These are phyloP conservation scores for Rotaria magnacalcarata DNA, from an alignment of 2,888 invertebrate genomes.

Conservation along the genomic window DNA sequence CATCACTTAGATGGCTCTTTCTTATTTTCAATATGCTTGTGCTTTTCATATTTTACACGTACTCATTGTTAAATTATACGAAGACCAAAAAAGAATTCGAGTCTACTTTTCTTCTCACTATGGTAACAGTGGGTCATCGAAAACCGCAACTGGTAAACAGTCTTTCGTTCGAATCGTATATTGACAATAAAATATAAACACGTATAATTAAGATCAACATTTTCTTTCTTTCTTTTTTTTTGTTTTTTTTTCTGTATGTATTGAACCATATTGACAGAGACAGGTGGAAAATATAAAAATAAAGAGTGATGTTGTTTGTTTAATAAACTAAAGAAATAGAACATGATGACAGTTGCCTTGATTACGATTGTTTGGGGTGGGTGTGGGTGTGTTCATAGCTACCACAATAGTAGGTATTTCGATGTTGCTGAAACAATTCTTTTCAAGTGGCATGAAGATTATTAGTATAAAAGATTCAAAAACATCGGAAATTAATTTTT, in stretches of 20 bases:
- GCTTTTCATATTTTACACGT: background rate
- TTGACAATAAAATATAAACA: background rate
- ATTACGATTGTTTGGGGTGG: background rate
- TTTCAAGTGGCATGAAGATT: too few relatives aligned
- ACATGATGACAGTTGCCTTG: too few relatives aligned
- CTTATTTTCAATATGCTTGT: background rate
- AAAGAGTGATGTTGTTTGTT: background rate
- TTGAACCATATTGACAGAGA: background rate
- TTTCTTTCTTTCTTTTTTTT: background rate
- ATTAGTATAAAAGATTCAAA: too few relatives aligned
- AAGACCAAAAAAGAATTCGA: background rate
- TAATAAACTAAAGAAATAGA: background rate
- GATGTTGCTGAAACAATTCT: too few relatives aligned
- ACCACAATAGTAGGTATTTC: too few relatives aligned
- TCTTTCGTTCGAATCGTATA: background rate
- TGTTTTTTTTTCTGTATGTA: background rate
- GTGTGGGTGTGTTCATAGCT: too few relatives aligned
- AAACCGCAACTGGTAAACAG: background rate
- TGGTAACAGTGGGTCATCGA: background rate
- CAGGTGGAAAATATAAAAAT: background rate
- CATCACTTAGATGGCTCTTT: background rate
- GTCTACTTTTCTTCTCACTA: background rate
- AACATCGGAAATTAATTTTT: too few relatives aligned
- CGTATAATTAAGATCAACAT: background rate
- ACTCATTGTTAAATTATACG: background rate